phyloP scores from a whole-genome alignment of 2,797 vertebrate species.

The Megaceryle alcyon region DNA sequence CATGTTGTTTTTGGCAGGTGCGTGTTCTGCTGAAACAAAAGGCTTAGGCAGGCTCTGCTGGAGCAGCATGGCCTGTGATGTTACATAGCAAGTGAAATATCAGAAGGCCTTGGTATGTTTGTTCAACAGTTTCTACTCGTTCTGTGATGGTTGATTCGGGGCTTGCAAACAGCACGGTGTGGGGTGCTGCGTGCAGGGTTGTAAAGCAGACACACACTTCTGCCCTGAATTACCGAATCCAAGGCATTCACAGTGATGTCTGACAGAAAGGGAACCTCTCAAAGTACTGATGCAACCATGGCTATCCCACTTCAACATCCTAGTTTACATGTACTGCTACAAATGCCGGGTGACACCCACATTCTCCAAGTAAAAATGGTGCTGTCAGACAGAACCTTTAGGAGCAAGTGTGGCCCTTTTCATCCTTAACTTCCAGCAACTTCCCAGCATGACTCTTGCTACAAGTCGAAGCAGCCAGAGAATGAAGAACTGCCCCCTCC shows the following conservation, averaged over 20 bases:
- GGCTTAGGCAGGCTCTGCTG: neutral
- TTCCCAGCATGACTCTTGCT: neutral
- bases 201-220: neutral
- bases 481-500: neutral
- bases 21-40: conserved; percentile 34
- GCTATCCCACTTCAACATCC: neutral
- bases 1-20: conserved; percentile 51
- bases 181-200: neutral
- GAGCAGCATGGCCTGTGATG: neutral
- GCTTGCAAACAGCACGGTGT: neutral
- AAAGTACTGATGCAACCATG: neutral
- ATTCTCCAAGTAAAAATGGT: neutral
- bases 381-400: neutral
- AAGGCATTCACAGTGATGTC: neutral
- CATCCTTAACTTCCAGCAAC: neutral
- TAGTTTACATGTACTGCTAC: neutral
- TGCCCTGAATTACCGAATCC: neutral
- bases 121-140: neutral
- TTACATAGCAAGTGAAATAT: neutral
- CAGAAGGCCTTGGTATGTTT: neutral
- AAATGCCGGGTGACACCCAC: neutral
- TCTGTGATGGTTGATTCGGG: neutral
- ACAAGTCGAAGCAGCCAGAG: neutral
- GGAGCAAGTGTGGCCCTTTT: neutral
- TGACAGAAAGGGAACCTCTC: neutral